These are phyloP conservation scores for Agonopterix subpropinquella DNA, from an alignment of 2,888 invertebrate genomes.

Conservation along the genomic window DNA sequence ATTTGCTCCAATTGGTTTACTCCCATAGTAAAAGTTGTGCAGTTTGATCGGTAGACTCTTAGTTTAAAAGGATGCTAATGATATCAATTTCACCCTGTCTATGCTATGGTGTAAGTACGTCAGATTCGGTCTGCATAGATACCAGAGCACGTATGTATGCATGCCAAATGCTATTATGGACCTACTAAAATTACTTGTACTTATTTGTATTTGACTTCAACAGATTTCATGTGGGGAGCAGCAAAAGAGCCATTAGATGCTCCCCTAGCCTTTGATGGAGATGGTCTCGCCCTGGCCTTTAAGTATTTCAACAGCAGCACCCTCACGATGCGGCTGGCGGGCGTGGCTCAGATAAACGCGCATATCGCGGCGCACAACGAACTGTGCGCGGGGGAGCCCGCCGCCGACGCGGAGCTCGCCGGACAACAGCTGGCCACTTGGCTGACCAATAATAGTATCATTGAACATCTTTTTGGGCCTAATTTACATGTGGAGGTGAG, in stretches of 20 bases:
- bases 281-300: conserved; percentile 94
- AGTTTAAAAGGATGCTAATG: too few species aligned
- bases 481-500: conserved; percentile 95
- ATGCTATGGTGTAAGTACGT: too few species aligned
- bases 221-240: conserved; percentile 96
- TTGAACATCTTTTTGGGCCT: conserved; percentile 97
- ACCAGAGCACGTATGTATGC: too few species aligned
- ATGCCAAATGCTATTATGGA: too few species aligned
- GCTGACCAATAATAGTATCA: conserved; percentile 92
- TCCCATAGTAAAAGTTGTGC: too few species aligned
- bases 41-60: too few species aligned
- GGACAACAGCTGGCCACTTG: conserved; percentile 91
- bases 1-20: too few species aligned
- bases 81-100: too few species aligned
- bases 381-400: conserved; percentile 90
- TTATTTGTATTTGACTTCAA: too few species aligned
- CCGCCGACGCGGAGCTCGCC: conserved; percentile 89
- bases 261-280: conserved; percentile 89
- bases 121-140: too few species aligned
- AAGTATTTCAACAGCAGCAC: conserved; percentile 97
- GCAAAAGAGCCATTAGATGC: conserved; percentile 94
- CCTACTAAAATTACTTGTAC: too few species aligned
- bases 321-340: conserved; percentile 93
- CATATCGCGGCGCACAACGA: conserved; percentile 95
- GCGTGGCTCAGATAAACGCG: conserved; percentile 95